Evolutionary conservation across 2,797 vertebrate genomes (phyloP).

Genomic region (Psittacula echo): DNA sequence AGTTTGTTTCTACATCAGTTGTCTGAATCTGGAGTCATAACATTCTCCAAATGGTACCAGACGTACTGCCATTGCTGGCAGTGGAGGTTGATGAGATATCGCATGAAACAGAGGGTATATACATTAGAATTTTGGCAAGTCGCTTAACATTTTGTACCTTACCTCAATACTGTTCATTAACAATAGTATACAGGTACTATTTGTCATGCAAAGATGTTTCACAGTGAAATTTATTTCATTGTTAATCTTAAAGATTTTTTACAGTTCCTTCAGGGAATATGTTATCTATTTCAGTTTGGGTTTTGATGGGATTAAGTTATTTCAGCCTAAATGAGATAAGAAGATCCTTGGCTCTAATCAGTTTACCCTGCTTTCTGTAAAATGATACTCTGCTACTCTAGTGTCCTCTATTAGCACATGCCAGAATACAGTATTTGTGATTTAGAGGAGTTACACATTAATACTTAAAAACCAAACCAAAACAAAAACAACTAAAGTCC

Average conservation of each 20-base stretch:
- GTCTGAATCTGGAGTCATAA: neutral
- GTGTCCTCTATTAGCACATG: neutral
- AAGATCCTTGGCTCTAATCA: neutral
- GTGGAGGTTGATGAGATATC: too few species aligned
- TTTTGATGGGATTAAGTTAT: neutral
- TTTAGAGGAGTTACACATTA: neutral
- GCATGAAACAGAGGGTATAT: neutral
- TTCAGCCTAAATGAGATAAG: neutral
- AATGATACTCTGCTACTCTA: neutral
- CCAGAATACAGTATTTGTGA: neutral
- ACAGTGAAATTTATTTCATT: neutral
- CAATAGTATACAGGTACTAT: neutral
- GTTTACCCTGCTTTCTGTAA: neutral
- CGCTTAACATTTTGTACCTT: neutral
- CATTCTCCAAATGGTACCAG: neutral
- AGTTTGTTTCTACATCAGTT: neutral
- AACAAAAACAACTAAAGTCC: neutral
- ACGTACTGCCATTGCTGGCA: accelerated
- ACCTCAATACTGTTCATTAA: neutral
- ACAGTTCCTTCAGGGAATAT: neutral
- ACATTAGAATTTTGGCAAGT: neutral
- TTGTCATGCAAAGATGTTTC: neutral
- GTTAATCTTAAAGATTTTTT: neutral
- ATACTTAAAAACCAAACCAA: neutral
- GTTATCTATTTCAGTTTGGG: neutral